Evolutionary conservation across 2,888 invertebrate species (phyloP).

Genomic region (Apotomis betuletana): DNA sequence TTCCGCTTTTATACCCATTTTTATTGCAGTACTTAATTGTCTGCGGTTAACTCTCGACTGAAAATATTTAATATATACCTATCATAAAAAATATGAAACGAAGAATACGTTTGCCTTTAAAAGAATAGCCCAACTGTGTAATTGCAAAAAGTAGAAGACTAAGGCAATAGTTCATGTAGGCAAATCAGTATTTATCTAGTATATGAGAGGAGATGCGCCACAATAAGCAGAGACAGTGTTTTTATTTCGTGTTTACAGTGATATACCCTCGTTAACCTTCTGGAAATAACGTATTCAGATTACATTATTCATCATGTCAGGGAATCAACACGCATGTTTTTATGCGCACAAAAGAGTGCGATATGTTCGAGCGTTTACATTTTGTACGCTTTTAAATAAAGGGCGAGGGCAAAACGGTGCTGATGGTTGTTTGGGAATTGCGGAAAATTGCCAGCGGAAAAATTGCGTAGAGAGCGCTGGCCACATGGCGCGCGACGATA

Average conservation of each 20-base stretch:
- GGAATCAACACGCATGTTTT: slow-evolving; percentile 49
- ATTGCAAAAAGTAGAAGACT: not conserved
- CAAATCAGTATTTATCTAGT: slow-evolving; percentile 11
- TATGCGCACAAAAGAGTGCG: slow-evolving; percentile 50
- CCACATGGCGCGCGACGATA: slow-evolving; percentile 79
- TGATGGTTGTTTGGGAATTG: slow-evolving; percentile 72
- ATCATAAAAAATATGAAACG: not conserved
- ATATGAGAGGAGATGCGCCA: slow-evolving; percentile 30
- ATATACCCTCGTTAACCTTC: slow-evolving; percentile 45
- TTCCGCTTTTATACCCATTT: slow-evolving; percentile 63
- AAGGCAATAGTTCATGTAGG: not conserved
- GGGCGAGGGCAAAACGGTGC: slow-evolving; percentile 58
- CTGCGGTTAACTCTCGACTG: slow-evolving; percentile 53
- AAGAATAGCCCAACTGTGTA: not conserved
- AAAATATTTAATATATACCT: slow-evolving; percentile 36
- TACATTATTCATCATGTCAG: slow-evolving; percentile 54
- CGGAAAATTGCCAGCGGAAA: slow-evolving; percentile 75
- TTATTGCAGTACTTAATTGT: slow-evolving; percentile 64
- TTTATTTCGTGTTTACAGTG: slow-evolving; percentile 44
- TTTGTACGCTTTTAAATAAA: slow-evolving; percentile 67
- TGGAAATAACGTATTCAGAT: slow-evolving; percentile 49
- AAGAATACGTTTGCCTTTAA: not conserved
- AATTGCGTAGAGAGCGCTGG: slow-evolving; percentile 71
- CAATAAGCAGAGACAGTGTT: slow-evolving; percentile 37
- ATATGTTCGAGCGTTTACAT: slow-evolving; percentile 56